These are phyloP conservation scores for Poecilia gillii DNA, from an alignment of 2,797 vertebrate genomes.

Conservation along the genomic window DNA sequence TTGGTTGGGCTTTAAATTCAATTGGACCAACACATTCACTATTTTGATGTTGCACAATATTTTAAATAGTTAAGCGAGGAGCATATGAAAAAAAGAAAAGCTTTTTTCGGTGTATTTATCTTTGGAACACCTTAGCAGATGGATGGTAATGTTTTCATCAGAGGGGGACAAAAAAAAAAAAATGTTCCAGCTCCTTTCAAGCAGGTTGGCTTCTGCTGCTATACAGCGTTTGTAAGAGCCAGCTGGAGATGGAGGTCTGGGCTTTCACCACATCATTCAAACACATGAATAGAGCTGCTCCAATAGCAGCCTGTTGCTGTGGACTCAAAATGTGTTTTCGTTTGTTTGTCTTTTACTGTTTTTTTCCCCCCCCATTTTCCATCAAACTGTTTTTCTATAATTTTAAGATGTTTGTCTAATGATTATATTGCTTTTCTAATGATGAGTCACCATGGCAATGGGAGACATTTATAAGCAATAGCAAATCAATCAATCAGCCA, in stretches of 20 bases:
- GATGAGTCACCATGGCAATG: not conserved
- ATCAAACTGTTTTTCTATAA: not conserved
- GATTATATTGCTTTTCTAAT: not conserved
- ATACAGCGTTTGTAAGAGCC: not conserved
- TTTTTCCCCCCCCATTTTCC: not conserved
- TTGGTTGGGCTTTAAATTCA: not conserved
- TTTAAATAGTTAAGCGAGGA: not conserved
- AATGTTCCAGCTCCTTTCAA: not conserved
- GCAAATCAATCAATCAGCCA: not conserved
- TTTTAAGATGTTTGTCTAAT: not conserved
- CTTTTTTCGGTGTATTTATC: not conserved
- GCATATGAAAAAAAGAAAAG: not conserved
- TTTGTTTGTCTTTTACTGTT: not conserved
- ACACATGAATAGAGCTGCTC: not conserved
- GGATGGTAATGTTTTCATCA: not conserved
- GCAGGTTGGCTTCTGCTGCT: not conserved
- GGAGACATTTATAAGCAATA: not conserved
- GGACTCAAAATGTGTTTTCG: not conserved
- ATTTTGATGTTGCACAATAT: not conserved
- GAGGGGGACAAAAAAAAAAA: not conserved
- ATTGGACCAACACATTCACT: not conserved
- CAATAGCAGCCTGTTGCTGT: not conserved
- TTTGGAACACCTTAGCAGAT: not conserved
- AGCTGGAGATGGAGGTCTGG: slow-evolving; percentile 2
- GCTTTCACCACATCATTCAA: not conserved